These are phyloP conservation scores for Poecilobothrus nobilitatus DNA, from an alignment of 2,888 invertebrate species.

Conservation along the genomic window DNA sequence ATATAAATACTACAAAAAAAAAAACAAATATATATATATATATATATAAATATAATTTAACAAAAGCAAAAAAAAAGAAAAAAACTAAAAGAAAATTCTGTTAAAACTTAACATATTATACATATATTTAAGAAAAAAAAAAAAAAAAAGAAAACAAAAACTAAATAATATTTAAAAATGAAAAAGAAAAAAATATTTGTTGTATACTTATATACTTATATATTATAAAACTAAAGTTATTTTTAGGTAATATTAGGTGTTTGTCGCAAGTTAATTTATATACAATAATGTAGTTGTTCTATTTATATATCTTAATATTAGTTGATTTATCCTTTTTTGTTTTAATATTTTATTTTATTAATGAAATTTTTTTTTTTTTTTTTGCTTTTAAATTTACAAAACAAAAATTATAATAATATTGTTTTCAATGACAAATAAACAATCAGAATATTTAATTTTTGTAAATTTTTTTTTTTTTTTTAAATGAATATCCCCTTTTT, in stretches of 20 bases:
- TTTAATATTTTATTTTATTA: no score
- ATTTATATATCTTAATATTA: no score
- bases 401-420: no score
- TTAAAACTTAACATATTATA: neutral
- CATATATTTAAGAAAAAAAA: conserved; percentile 16
- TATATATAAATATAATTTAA: neutral
- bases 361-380: no score
- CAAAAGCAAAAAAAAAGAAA: conserved; percentile 16
- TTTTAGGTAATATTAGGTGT: conserved; percentile 17
- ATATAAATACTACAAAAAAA: conserved; percentile 2
- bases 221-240: conserved; percentile 17
- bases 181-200: conserved; percentile 19
- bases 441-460: no score
- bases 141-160: conserved; percentile 19
- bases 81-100: neutral
- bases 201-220: conserved; percentile 14
- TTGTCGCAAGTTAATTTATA: neutral
- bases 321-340: no score
- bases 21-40: conserved; percentile 5
- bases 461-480: no score
- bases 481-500: no score
- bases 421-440: no score
- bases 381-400: no score
- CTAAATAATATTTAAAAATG: conserved; percentile 21
- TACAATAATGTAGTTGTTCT: neutral